phyloP scores from a whole-genome alignment of 2,113 vertebrate genomes.

The Pipa parva region DNA sequence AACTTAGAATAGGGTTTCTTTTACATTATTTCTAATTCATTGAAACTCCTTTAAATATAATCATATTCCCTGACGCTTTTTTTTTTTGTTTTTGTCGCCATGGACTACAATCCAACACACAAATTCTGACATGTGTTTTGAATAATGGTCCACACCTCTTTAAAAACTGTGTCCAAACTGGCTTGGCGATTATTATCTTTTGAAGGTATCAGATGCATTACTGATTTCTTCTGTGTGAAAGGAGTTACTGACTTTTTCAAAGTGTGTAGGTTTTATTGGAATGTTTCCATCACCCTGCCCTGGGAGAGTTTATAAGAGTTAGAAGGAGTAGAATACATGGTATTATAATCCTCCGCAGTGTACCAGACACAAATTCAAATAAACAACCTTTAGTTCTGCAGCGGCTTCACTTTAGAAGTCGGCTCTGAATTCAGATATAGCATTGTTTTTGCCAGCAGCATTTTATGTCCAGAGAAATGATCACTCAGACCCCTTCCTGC shows the following conservation, averaged over 20 bases:
- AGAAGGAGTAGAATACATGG: constrained; percentile 11
- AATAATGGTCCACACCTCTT: too few relatives aligned
- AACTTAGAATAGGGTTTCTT: too few relatives aligned
- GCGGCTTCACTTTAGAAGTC: constrained; percentile 12
- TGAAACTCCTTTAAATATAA: too few relatives aligned
- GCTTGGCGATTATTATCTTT: too few relatives aligned
- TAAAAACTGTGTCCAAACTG: too few relatives aligned
- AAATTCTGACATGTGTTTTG: too few relatives aligned
- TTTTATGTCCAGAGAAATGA: constrained; percentile 9
- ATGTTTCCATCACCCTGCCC: constrained; percentile 4
- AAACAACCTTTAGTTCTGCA: constrained; percentile 21
- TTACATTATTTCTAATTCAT: too few relatives aligned
- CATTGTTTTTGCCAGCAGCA: constrained; percentile 12
- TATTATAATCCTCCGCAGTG: constrained; percentile 21
- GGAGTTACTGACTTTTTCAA: constrained; percentile 6
- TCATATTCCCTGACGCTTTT: too few relatives aligned
- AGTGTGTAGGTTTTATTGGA: constrained; percentile 24
- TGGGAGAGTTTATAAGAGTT: constrained; percentile 19
- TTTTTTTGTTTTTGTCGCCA: too few relatives aligned
- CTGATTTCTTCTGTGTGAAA: background rate
- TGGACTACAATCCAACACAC: too few relatives aligned
- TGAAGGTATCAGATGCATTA: background rate
- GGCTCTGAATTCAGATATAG: constrained; percentile 21
- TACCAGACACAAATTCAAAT: constrained; percentile 31
- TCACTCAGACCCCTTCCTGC: constrained; percentile 1